These are phyloP conservation scores for Orthonyx spaldingii DNA, from an alignment of 2,113 vertebrate genomes.

Conservation along the genomic window DNA sequence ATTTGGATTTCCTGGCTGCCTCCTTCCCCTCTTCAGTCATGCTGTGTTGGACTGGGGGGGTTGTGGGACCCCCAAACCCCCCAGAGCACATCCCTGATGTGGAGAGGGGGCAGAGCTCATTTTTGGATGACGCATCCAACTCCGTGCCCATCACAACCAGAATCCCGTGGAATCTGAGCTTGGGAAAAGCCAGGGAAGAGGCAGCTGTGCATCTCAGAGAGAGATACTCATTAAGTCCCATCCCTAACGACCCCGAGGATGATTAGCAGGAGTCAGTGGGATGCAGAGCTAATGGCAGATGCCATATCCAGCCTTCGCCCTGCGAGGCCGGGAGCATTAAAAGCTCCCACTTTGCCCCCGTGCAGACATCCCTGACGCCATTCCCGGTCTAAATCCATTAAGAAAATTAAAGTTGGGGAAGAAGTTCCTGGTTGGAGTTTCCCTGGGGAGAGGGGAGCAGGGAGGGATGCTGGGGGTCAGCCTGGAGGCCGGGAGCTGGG, in stretches of 20 bases:
- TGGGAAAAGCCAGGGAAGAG: neutral
- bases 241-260: neutral
- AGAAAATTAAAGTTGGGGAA: neutral
- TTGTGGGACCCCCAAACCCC: neutral
- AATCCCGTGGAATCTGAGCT: neutral
- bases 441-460: neutral
- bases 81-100: fast-evolving
- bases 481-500: neutral
- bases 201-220: neutral
- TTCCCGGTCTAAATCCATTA: neutral
- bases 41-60: too few species aligned
- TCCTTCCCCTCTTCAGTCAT: neutral
- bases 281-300: slow-evolving; percentile 18
- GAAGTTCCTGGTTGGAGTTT: neutral
- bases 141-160: neutral
- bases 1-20: neutral
- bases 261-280: neutral
- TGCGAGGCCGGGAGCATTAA: neutral
- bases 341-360: neutral
- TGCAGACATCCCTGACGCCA: neutral
- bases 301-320: neutral
- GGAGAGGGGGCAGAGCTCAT: fast-evolving
- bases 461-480: neutral
- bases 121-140: neutral
- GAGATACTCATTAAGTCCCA: neutral